phyloP scores from a whole-genome alignment of 2,113 vertebrate genomes.

The Ammodytes dubius region DNA sequence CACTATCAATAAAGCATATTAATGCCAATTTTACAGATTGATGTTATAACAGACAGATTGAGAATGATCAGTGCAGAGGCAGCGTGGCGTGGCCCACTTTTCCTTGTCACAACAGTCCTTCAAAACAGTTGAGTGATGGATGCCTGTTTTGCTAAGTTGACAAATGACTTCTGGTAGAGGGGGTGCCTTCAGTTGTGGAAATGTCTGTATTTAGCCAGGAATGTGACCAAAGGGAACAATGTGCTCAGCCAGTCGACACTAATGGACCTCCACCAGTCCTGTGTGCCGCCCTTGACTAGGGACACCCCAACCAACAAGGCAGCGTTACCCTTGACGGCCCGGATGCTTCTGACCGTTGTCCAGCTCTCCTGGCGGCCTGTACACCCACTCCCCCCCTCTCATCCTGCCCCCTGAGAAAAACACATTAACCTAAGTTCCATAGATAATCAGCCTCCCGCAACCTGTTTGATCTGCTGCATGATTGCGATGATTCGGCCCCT shows the following conservation, averaged over 20 bases:
- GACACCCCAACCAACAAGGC: slow-evolving; percentile 64
- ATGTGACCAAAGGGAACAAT: slow-evolving; percentile 82
- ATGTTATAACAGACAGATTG: background rate
- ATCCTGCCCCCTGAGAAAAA: slow-evolving; percentile 6
- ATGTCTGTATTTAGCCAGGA: slow-evolving; percentile 81
- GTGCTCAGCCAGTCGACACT: slow-evolving; percentile 79
- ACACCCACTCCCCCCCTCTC: background rate
- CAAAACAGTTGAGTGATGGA: slow-evolving; percentile 52
- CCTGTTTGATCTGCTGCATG: slow-evolving; percentile 31
- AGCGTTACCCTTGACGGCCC: slow-evolving; percentile 55
- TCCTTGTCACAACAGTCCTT: slow-evolving; percentile 29
- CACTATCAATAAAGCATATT: no score
- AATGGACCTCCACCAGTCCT: slow-evolving; percentile 78
- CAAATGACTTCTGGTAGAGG: slow-evolving; percentile 72
- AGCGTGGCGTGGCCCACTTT: slow-evolving; percentile 9
- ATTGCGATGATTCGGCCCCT: slow-evolving; percentile 4
- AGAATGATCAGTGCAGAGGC: background rate
- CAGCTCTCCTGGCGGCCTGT: background rate
- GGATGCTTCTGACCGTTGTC: slow-evolving; percentile 44
- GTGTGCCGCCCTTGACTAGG: slow-evolving; percentile 75
- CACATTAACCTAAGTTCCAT: slow-evolving; percentile 53
- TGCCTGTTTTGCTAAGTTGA: slow-evolving; percentile 56
- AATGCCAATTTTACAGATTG: background rate
- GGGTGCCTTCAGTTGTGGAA: slow-evolving; percentile 65
- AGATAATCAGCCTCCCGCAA: slow-evolving; percentile 34